Evolutionary conservation across 2,113 vertebrate species (phyloP), one percentile per base, ranked within the genome.

Genomic region (Ameiurus melas): DNA sequence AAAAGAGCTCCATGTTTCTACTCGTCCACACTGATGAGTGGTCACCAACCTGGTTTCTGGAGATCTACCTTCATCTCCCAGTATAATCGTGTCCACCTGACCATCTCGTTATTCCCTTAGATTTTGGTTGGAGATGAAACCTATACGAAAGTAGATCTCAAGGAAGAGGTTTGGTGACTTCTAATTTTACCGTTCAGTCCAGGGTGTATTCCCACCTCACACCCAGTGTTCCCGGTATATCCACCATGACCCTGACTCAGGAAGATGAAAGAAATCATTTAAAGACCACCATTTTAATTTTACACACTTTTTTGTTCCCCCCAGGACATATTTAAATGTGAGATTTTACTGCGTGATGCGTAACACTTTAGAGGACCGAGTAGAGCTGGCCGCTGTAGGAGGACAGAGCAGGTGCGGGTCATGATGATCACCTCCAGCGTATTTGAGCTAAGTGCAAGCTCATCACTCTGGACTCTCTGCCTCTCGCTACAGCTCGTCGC

Each of bases 381-480:
- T 25, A 14, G 33, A 62, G 36, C 22, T 57, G 25, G 16, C 51
- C 12, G 5, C 16, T 14, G 25, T 58, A 82, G 25, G 33, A 62
- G 55, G 68, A 36, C 53, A 8, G 64, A 60, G 66, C 66, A 64
- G 57, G 17, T 64, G 6, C 0, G 85, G 66, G 68, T 87, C 80
- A 60, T 57, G 39, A 39, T 66, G 51, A 58, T 43, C 86, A 73
- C 88, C 79, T 87, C 84, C 39, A 55, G 80, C 17, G 53, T 87
- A 90, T 85, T 53, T 33, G 75, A 71, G 20, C 66, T 62, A 88
- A 57, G 47, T 25, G 85, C 71, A 55, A 51, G 71, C 85, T 87
- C 39, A 43, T 88, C 30, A 51, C 47, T 58, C 25, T 20, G 16
- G 7, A 27, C 62, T 12, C 10, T 22, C 64, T 77, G 22, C 47